These are phyloP conservation scores for Scaptomyza caliginosa DNA, from an alignment of 2,888 invertebrate species.

Conservation along the genomic window DNA sequence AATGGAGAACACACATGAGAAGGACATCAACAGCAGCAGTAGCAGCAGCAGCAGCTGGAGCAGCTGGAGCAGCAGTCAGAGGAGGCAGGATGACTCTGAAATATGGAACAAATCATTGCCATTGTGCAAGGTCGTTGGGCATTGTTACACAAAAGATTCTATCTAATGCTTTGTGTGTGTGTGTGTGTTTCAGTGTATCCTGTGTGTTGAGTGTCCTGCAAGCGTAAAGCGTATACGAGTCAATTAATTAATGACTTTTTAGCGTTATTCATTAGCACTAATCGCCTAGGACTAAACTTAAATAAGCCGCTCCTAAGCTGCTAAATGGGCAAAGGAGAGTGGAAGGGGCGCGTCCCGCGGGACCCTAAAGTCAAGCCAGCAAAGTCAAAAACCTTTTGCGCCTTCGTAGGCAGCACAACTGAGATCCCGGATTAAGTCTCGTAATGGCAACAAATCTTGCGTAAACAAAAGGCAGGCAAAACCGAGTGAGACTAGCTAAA, in stretches of 20 bases:
- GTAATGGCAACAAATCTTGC: slow-evolving; percentile 80
- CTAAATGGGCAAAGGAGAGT: background rate
- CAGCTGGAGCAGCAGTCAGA: too few relatives aligned
- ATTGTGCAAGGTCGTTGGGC: slow-evolving; percentile 56
- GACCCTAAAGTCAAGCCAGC: slow-evolving; percentile 48
- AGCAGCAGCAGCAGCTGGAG: too few relatives aligned
- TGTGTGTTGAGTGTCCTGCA: slow-evolving; percentile 25
- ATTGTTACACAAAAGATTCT: slow-evolving; percentile 42
- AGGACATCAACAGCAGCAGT: slow-evolving; percentile 7
- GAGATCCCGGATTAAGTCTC: slow-evolving; percentile 68
- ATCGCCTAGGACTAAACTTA: slow-evolving; percentile 58
- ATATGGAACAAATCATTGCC: slow-evolving; percentile 68
- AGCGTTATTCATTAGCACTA: slow-evolving; percentile 74
- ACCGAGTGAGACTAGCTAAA: slow-evolving; percentile 31
- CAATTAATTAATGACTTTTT: slow-evolving; percentile 77
- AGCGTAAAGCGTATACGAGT: slow-evolving; percentile 47
- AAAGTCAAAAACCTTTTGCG: slow-evolving; percentile 73
- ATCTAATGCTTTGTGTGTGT: slow-evolving; percentile 19
- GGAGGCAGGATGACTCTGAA: slow-evolving; percentile 32
- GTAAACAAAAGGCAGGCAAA: slow-evolving; percentile 71
- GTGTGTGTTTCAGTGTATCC: slow-evolving; percentile 17
- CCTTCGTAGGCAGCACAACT: slow-evolving; percentile 48
- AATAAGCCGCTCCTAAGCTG: slow-evolving; percentile 61
- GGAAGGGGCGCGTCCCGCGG: slow-evolving; percentile 27
- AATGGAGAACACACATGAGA: slow-evolving; percentile 47